Conservation (phyloP, 1,140 invertebrate genomes). For the Arion vulgaris region DNA sequence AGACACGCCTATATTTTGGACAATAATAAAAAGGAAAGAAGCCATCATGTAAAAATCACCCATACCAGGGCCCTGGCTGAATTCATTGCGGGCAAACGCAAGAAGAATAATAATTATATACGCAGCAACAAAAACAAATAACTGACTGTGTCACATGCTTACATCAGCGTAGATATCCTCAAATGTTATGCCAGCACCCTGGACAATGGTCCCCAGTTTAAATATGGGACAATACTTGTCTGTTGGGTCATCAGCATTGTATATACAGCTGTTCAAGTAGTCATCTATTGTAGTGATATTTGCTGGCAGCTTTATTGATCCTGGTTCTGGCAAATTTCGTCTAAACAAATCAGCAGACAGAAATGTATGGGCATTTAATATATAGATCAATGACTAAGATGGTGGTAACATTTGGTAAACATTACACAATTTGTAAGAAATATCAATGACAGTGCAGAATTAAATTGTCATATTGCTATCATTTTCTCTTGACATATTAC, state of each 20-base stretch:
- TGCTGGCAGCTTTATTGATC: conserved; percentile 19
- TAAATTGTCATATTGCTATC: no score
- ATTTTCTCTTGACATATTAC: no score
- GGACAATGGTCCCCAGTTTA: conserved; percentile 55
- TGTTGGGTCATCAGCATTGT: conserved; percentile 41
- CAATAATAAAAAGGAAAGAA: no score
- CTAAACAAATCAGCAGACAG: conserved; percentile 44
- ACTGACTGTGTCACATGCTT: neutral
- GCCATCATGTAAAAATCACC: no score
- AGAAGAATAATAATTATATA: no score
- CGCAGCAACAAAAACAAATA: neutral
- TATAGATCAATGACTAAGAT: no score
- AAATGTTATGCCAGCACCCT: conserved; percentile 43
- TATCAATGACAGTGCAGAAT: no score
- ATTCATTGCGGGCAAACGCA: no score
- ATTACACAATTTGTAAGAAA: neutral
- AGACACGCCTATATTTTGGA: no score
- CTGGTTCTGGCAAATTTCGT: conserved; percentile 55
- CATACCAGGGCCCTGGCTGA: no score
- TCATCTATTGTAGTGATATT: conserved; percentile 29
- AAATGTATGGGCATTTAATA: neutral
- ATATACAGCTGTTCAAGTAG: conserved; percentile 56
- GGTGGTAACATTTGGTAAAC: no score
- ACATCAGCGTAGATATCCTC: conserved; percentile 38
- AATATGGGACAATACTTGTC: conserved; percentile 61